Evolutionary conservation across 1,140 invertebrate genomes (phyloP).

Genomic region (Trichonephila clavipes): DNA sequence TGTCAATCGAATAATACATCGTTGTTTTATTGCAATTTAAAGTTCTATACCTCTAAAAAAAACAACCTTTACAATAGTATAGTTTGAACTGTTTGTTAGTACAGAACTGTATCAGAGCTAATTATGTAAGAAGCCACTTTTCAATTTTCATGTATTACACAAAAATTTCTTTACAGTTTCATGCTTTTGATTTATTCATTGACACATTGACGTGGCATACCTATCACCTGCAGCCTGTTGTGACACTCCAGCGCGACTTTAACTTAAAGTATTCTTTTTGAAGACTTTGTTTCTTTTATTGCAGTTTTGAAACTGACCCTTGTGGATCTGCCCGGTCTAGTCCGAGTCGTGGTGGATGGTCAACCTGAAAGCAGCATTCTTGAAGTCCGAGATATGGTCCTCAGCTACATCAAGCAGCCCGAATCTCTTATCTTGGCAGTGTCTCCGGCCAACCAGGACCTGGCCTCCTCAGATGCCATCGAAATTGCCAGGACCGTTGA

Average conservation of each 20-base stretch:
- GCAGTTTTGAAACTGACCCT: conserved; percentile 95
- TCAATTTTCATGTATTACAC: no score
- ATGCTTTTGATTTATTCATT: not conserved
- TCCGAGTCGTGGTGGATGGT: conserved; percentile 96
- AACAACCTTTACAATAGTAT: no score
- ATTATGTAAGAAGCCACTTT: no score
- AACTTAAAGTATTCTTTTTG: no score
- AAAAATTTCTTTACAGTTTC: not conserved
- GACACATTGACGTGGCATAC: not conserved
- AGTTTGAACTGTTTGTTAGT: no score
- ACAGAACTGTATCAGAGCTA: no score
- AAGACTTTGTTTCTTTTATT: not conserved
- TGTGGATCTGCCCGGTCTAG: conserved; percentile 96
- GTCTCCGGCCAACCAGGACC: conserved; percentile 94
- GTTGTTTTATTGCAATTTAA: no score
- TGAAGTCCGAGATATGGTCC: conserved; percentile 96
- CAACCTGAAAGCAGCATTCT: conserved; percentile 94
- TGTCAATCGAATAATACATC: no score
- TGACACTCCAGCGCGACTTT: no score
- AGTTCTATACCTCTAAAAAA: no score
- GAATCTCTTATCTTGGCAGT: conserved; percentile 96
- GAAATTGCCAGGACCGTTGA: conserved; percentile 97
- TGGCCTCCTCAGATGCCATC: conserved; percentile 96
- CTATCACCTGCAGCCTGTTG: not conserved
- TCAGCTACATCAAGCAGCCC: conserved; percentile 95